phyloP scores from a whole-genome alignment of 2,888 invertebrate genomes.

The Asteroscopus sphinx region DNA sequence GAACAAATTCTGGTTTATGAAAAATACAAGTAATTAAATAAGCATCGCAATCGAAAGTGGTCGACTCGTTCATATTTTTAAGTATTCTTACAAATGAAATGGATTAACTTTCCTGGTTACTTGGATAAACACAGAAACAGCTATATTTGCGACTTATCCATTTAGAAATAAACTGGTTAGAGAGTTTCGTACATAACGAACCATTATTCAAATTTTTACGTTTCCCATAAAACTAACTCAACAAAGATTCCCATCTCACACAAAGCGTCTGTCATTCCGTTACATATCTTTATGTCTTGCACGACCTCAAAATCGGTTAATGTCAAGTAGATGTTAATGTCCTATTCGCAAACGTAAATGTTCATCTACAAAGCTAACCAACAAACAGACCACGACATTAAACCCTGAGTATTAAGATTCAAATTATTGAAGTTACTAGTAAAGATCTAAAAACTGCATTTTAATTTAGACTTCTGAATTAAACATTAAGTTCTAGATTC shows the following conservation, averaged over 20 bases:
- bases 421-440: background rate
- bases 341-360: slow-evolving; percentile 39
- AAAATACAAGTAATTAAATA: no score
- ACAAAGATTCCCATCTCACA: background rate
- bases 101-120: no score
- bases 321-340: slow-evolving; percentile 53
- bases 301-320: slow-evolving; percentile 47
- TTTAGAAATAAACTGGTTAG: no score
- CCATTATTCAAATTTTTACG: no score
- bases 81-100: no score
- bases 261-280: slow-evolving; percentile 15
- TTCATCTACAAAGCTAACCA: slow-evolving; percentile 1
- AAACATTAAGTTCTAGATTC: slow-evolving; percentile 26
- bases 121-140: no score
- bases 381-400: slow-evolving; percentile 12
- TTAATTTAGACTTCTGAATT: slow-evolving; percentile 30
- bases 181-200: no score
- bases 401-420: background rate
- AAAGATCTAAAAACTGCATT: background rate
- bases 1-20: no score
- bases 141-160: no score
- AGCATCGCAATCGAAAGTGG: no score
- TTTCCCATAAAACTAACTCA: no score
- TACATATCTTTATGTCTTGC: slow-evolving; percentile 8
- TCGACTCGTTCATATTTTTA: no score